Evolutionary conservation across 2,888 invertebrate genomes (phyloP).

Genomic region (Cantharis lateralis): DNA sequence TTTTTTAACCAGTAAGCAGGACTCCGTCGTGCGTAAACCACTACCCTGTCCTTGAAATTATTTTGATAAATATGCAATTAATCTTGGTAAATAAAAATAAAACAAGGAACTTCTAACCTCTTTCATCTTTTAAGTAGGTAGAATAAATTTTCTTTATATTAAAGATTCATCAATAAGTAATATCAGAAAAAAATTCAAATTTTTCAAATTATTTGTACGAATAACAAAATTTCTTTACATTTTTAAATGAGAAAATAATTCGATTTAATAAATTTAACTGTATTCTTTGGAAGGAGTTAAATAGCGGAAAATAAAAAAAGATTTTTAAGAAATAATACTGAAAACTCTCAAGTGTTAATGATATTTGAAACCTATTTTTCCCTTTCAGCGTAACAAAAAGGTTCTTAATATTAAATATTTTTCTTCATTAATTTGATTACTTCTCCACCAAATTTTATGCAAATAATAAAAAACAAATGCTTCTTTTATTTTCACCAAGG

Average conservation of each 20-base stretch:
- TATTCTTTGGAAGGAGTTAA: neutral
- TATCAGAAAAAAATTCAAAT: neutral
- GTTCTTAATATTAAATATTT: neutral
- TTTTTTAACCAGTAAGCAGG: neutral
- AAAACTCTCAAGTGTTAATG: neutral
- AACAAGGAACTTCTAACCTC: neutral
- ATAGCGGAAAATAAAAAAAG: neutral
- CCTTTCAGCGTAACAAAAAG: neutral
- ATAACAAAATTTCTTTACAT: neutral
- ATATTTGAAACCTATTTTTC: neutral
- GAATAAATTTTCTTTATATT: neutral
- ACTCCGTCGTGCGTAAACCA: neutral
- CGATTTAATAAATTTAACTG: neutral
- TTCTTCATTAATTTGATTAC: neutral
- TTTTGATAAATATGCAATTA: neutral
- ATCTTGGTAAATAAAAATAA: neutral
- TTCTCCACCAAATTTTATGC: constrained; percentile 2
- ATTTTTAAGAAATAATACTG: neutral
- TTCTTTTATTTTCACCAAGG: constrained; percentile 6
- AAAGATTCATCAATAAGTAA: neutral
- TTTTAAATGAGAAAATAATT: neutral
- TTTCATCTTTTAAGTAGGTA: neutral
- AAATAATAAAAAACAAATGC: constrained; percentile 12
- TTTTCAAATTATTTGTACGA: neutral
- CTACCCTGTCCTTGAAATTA: neutral